Evolutionary conservation across 2,797 vertebrate species (phyloP).

Genomic region (Emys orbicularis): DNA sequence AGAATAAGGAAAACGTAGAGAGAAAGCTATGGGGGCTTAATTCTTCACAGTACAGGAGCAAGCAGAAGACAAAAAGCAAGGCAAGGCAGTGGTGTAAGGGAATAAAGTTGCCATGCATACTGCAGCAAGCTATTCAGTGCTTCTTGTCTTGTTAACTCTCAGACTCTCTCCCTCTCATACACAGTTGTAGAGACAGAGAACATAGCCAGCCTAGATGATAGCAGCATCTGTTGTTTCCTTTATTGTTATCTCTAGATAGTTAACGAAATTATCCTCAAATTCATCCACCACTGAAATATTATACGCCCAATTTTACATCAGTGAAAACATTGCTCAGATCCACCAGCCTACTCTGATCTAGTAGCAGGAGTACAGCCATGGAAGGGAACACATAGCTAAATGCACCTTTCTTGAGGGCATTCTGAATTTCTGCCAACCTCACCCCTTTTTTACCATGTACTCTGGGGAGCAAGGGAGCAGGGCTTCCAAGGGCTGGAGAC

Average conservation of each 20-base stretch:
- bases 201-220: not conserved
- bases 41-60: not conserved
- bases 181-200: not conserved
- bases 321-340: not conserved
- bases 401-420: not conserved
- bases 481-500: not conserved
- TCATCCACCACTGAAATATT: not conserved
- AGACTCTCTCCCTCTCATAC: not conserved
- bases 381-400: not conserved
- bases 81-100: too few relatives aligned
- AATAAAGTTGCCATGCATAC: not conserved
- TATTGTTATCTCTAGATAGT: not conserved
- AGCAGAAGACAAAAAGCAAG: not conserved
- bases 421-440: not conserved
- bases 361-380: not conserved
- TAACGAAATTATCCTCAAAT: not conserved
- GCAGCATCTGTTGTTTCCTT: not conserved
- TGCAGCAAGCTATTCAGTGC: not conserved
- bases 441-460: not conserved
- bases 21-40: not conserved
- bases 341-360: not conserved
- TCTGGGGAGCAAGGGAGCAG: not conserved
- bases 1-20: not conserved
- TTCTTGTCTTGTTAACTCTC: not conserved
- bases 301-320: not conserved